phyloP scores from a whole-genome alignment of 2,797 vertebrate genomes.

The Microctenopoma stevenorrisi region DNA sequence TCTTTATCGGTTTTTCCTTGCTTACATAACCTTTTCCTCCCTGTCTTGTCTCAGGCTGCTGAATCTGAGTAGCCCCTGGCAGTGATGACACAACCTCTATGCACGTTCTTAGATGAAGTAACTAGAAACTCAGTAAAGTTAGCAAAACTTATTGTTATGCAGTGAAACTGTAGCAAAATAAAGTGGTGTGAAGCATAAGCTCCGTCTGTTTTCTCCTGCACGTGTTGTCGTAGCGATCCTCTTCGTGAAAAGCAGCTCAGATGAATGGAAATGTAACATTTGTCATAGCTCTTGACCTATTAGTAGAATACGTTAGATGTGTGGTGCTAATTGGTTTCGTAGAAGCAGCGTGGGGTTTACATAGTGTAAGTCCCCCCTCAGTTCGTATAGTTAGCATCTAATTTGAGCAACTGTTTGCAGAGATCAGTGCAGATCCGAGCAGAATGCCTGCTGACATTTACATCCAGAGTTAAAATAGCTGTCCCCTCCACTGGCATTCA shows the following conservation, averaged over 20 bases:
- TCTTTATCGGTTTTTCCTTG: neutral
- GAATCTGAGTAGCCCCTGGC: slow-evolving; percentile 46
- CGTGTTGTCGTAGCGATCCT: neutral
- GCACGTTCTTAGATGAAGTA: slow-evolving; percentile 1
- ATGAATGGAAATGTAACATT: neutral
- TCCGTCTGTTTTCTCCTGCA: neutral
- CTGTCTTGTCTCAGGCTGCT: slow-evolving; percentile 31
- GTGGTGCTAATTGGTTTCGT: slow-evolving; percentile 12
- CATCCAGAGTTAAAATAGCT: slow-evolving; percentile 34
- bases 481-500: slow-evolving; percentile 4
- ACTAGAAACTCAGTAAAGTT: slow-evolving; percentile 9
- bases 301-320: neutral
- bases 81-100: neutral
- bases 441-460: slow-evolving; percentile 43
- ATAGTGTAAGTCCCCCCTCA: neutral
- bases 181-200: slow-evolving; percentile 51
- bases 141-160: slow-evolving; percentile 18
- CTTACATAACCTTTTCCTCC: neutral
- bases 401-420: slow-evolving; percentile 46
- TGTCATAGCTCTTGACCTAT: neutral
- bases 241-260: neutral
- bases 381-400: slow-evolving; percentile 13
- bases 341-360: neutral
- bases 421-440: slow-evolving; percentile 44
- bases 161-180: slow-evolving; percentile 51